Evolutionary conservation across 2,888 invertebrate genomes (phyloP).

Genomic region (Himalopsyche kuldschensis): DNA sequence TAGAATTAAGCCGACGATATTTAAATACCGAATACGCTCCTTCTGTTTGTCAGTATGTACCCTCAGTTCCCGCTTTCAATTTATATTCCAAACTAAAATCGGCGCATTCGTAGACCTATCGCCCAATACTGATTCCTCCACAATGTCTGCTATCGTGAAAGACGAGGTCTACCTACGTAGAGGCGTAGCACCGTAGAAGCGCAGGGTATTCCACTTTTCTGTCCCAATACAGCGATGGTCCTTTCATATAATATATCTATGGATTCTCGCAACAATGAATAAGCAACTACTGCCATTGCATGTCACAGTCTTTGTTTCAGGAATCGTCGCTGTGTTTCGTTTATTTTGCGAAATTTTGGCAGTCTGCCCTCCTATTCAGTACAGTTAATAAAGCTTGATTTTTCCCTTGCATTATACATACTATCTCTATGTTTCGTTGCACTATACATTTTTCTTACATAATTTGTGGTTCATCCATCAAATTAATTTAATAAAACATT

Average conservation of each 20-base stretch:
- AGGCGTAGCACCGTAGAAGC: not conserved
- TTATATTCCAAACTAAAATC: conserved; percentile 10
- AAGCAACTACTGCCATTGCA: not conserved
- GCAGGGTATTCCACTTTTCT: not conserved
- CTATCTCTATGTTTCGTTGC: no score
- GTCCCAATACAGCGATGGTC: not conserved
- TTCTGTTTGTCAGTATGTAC: not conserved
- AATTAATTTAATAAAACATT: no score
- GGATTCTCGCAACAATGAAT: not conserved
- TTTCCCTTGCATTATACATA: not conserved
- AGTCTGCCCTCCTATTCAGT: not conserved
- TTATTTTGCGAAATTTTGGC: not conserved
- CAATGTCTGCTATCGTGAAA: not conserved
- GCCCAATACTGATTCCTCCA: not conserved
- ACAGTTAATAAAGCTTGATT: not conserved
- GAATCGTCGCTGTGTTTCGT: not conserved
- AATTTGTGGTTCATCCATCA: no score
- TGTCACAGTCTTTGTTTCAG: not conserved
- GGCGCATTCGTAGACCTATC: not conserved
- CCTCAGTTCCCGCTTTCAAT: conserved; percentile 6
- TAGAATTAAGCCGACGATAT: no score
- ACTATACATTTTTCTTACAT: no score
- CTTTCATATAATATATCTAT: not conserved
- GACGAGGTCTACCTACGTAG: not conserved
- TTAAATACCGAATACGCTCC: not conserved